phyloP scores from a whole-genome alignment of 1,140 invertebrate species.

The Sycobia sp. region DNA sequence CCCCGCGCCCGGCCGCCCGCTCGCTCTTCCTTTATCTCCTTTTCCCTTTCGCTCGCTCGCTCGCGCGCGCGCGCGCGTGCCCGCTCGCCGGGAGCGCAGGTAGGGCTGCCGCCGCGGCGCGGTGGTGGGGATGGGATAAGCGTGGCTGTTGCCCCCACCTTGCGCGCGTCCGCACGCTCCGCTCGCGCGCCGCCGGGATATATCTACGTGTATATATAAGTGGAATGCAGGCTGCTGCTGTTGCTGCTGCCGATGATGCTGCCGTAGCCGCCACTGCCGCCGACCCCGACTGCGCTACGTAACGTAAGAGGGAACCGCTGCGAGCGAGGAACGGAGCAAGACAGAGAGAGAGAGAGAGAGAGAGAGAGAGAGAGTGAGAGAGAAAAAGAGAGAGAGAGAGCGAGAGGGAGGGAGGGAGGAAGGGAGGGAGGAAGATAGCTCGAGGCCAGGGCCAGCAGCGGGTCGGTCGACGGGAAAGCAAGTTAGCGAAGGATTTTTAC shows the following conservation, averaged over 20 bases:
- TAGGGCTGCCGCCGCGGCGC: background rate
- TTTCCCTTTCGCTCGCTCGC: conserved; percentile 7
- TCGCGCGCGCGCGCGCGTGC: background rate
- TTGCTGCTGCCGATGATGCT: background rate
- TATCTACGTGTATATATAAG: too few relatives aligned
- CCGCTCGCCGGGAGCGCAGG: background rate
- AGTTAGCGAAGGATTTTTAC: too few relatives aligned
- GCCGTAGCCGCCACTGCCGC: background rate
- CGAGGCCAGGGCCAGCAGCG: too few relatives aligned
- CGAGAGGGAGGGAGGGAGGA: too few relatives aligned
- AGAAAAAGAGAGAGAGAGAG: too few relatives aligned
- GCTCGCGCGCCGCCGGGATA: conserved; percentile 20
- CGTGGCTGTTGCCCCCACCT: conserved; percentile 45
- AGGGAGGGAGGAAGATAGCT: too few relatives aligned
- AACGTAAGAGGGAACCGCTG: background rate
- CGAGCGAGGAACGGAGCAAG: background rate
- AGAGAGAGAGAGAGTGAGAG: background rate
- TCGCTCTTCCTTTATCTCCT: conserved; percentile 21
- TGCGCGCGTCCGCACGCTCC: background rate
- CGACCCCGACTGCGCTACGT: conserved; percentile 24
- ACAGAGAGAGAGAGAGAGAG: background rate
- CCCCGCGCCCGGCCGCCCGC: background rate
- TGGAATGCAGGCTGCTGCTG: conserved; percentile 11
- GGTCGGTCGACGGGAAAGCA: too few relatives aligned
- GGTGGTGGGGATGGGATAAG: conserved; percentile 40